Percentiles rank a stretch among this genome's conserved stretches.
Evolutionary conservation across 2,113 vertebrate species (phyloP).

Genomic region (Trogon melanurus): DNA sequence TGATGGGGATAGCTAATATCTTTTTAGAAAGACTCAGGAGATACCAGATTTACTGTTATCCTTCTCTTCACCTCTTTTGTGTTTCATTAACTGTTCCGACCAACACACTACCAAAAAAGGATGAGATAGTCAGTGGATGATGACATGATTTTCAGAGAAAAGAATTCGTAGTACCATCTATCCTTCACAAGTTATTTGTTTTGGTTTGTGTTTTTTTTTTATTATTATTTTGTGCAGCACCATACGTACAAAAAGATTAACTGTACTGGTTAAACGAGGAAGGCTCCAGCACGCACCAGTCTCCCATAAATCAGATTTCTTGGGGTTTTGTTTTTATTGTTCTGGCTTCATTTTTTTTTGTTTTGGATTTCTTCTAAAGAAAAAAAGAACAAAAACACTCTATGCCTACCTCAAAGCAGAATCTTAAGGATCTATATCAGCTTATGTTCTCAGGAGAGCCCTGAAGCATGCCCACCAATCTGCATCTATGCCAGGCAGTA

Average conservation of each 20-base stretch:
- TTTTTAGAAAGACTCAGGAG: background rate
- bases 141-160: background rate
- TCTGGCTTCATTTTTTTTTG: background rate
- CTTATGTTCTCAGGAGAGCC: background rate
- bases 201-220: background rate
- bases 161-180: background rate
- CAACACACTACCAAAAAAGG: background rate
- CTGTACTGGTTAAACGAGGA: background rate
- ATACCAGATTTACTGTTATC: background rate
- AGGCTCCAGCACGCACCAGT: background rate
- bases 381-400: background rate
- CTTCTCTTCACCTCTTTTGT: background rate
- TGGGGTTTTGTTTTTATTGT: fast-evolving
- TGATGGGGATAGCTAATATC: background rate
- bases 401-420: background rate
- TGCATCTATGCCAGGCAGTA: background rate
- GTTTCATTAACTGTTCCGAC: background rate
- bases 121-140: background rate
- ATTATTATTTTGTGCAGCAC: background rate
- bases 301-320: background rate
- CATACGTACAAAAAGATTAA: background rate
- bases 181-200: background rate
- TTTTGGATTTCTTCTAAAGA: fast-evolving
- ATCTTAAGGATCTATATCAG: background rate
- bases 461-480: background rate